These are phyloP conservation scores for Drosophila kambysellisi DNA, from an alignment of 2,888 invertebrate species.

Conservation along the genomic window DNA sequence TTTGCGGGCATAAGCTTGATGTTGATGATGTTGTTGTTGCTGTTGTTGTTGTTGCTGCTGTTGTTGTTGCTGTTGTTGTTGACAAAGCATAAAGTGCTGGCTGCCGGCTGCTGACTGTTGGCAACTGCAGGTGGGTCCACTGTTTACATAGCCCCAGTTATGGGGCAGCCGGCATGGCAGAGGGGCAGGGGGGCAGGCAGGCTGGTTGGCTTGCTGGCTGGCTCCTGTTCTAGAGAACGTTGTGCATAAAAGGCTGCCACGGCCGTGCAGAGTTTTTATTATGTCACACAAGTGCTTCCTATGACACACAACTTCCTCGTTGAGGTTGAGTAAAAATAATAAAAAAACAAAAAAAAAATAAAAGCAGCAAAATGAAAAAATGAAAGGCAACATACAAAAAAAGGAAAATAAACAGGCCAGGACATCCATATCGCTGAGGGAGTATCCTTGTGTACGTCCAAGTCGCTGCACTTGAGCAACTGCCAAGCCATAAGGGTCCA, in stretches of 20 bases:
- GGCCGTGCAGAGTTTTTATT: constrained; percentile 66
- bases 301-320: constrained; percentile 71
- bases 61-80: constrained; percentile 50
- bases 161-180: constrained; percentile 7
- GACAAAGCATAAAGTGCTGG: constrained; percentile 72
- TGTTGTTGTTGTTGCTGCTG: constrained; percentile 14
- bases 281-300: constrained; percentile 80
- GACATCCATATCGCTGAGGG: constrained; percentile 20
- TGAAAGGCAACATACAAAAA: not conserved
- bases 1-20: constrained; percentile 56
- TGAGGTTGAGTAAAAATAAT: constrained; percentile 47
- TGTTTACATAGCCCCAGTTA: constrained; percentile 44
- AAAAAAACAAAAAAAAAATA: constrained; percentile 15
- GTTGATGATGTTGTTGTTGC: constrained; percentile 19
- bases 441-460: constrained; percentile 11
- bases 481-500: constrained; percentile 33
- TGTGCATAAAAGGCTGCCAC: constrained; percentile 35
- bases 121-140: constrained; percentile 40
- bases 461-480: constrained; percentile 55
- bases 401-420: not conserved
- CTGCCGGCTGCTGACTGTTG: constrained; percentile 44
- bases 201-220: not conserved
- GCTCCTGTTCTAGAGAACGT: constrained; percentile 7
- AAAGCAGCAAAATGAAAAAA: constrained; percentile 3
- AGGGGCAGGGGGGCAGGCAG: not conserved